Evolutionary conservation across 2,113 vertebrate genomes (phyloP), one percentile per base, ranked within the genome.

Genomic region (Gasterosteus nipponicus): DNA sequence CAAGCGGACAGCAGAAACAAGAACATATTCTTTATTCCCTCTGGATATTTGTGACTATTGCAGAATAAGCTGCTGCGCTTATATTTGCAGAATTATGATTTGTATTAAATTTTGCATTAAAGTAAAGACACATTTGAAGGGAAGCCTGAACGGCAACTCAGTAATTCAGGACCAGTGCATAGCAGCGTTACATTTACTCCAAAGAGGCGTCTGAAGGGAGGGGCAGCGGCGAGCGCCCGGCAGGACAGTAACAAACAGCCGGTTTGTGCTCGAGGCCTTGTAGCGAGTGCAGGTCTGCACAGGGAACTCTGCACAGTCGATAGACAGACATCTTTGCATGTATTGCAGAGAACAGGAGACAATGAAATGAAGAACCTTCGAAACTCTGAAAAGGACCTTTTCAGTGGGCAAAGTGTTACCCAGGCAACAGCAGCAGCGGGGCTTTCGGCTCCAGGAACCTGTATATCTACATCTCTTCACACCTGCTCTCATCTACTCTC

Each of bases 341-440:
- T 11, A 19, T 18, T 12, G 73, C 5, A 66, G 67, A 53, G 39
- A 69, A 51, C 19, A 79, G 51, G 63, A 80, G 64, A 81, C 70
- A 66, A 80, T 63, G 66, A 79, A 57, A 79, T 58, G 49, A 77
- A 82, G 76, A 88, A 89, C 86, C 82, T 87, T 88, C 83, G 78
- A 51, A 73, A 78, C 65, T 74, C 77, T 38, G 60, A 81, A 73
- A 82, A 67, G 49, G 77, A 85, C 77, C 81, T 75, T 80, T 84
- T 85, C 63, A 51, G 35, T 61, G 75, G 73, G 81, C 31, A 64
- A 71, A 69, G 78, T 54, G 89, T 93, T 90, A 85, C 90, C 88
- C 62, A 71, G 90, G 90, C 89, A 92, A 91, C 92, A 73, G 80
- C 78, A 85, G 76, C 79, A 75, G 14, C 33, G 51, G 62, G 69